Base-by-base conservation (phyloP, 2,888 invertebrate genomes). In the Euproctis similis region DNA sequence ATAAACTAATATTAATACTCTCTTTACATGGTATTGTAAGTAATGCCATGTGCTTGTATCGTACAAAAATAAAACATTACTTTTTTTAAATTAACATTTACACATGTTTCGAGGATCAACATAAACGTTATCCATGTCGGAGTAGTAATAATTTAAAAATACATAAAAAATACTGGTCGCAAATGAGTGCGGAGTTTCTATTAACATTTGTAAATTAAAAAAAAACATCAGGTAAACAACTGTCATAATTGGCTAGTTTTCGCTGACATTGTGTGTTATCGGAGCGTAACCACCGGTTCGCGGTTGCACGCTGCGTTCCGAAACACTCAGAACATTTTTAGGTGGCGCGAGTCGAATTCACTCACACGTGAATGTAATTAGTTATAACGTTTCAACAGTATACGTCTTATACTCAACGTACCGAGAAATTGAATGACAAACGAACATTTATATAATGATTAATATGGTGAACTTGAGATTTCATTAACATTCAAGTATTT, bases 251-350 rank as follows among this genome's bases (percentile, higher is more conserved):
- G 36, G 34, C 26, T 23, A 22, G 25, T 50, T 49, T 39, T 34
- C 10, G 36, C 34, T 51, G 53, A 49, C 52, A 52, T 49, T 56
- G 45, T 34, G 36, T 29, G 31, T 34, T 38, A 53, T 40, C 53
- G 49, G 52, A 54, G 55, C 59, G 48, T 49, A 42, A 36, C 48
- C 36, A 46, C 30, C 10, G 30, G 33, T 37, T 49, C 39, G 30
- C 39, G 44, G 54, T 59, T 60, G 55, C 52, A 53, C 54, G 51
- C 30, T 33, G 23, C 17, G 26, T 36, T 35, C 34, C 34, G 36
- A 44, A 40, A 42, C 30, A 24, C 30, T 21, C 26, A 21, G 36
- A 14, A n/a, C n/a, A 20, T 31, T 27, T 30, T 49, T 39, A 46
- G 36, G 31, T 28, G 41, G 41, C 19, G 20, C 36, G 37, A 16